Conservation (phyloP, 2,888 invertebrate genomes). For the Romanomermis culicivorax region DNA sequence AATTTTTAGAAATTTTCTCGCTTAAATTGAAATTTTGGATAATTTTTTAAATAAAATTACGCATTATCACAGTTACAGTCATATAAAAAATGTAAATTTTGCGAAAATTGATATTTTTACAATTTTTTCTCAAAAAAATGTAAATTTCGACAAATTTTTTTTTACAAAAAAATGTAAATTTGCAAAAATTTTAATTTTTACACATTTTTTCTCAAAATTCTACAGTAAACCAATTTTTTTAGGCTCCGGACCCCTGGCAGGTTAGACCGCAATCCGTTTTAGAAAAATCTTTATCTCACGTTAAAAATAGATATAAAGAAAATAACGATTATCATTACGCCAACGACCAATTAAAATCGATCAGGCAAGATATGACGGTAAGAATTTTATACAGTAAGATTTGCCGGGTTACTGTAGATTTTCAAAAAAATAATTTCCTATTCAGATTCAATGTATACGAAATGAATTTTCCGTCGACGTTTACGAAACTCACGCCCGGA, state of each 20-base stretch:
- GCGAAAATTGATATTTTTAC: too few relatives aligned
- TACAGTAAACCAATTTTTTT: too few relatives aligned
- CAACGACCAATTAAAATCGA: conserved; percentile 94
- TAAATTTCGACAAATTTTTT: too few relatives aligned
- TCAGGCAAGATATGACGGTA: conserved; percentile 92
- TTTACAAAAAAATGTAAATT: too few relatives aligned
- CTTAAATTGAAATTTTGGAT: too few relatives aligned
- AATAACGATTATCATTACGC: conserved; percentile 85
- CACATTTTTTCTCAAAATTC: too few relatives aligned
- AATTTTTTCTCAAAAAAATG: too few relatives aligned
- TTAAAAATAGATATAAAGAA: conserved; percentile 68
- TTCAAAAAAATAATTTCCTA: conserved; percentile 14
- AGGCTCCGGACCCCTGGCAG: conserved; percentile 65
- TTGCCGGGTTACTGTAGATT: neutral
- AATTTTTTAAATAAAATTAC: too few relatives aligned
- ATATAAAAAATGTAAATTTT: too few relatives aligned
- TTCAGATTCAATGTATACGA: conserved; percentile 76
- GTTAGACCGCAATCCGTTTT: conserved; percentile 75
- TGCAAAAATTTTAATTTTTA: too few relatives aligned
- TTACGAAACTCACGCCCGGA: conserved; percentile 92
- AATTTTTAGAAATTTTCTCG: too few relatives aligned
- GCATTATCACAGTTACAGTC: too few relatives aligned
- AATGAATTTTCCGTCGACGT: conserved; percentile 87
- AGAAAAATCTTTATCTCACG: conserved; percentile 58
- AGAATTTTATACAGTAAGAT: conserved; percentile 24